A percentile compares a stretch with the other conserved stretches of the same genome.
These are phyloP conservation scores for Pluvianellus socialis DNA, from an alignment of 2,113 vertebrate genomes.

Conservation along the genomic window DNA sequence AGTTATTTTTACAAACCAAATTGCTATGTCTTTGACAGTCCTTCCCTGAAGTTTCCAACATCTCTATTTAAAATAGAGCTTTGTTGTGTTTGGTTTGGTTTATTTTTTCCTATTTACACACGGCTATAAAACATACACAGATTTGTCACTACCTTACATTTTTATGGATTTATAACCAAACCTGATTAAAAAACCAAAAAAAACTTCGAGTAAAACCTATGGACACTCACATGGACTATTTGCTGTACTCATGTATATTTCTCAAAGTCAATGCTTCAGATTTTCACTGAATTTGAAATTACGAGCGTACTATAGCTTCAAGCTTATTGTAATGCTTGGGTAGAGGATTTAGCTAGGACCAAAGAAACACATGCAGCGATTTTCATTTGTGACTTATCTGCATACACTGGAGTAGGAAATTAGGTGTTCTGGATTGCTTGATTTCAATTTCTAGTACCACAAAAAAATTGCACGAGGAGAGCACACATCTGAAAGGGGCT, in stretches of 20 bases:
- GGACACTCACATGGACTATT: not conserved
- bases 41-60: constrained; percentile 58
- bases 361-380: not conserved
- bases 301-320: not conserved
- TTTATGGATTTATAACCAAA: not conserved
- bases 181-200: not conserved
- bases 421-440: not conserved
- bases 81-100: not conserved
- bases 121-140: not conserved
- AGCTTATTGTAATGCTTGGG: not conserved
- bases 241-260: not conserved
- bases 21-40: constrained; percentile 69
- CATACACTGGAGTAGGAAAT: too few species aligned
- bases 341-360: not conserved
- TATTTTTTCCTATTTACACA: not conserved
- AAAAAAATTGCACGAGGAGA: not conserved
- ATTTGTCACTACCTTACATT: not conserved
- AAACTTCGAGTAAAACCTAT: not conserved
- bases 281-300: not conserved
- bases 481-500: not conserved
- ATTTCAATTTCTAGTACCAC: not conserved
- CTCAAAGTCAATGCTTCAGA: not conserved
- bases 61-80: constrained; percentile 58
- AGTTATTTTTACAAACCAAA: constrained; percentile 74
- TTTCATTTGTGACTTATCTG: not conserved